A percentile compares a stretch with the other conserved stretches of the same genome.
Conservation (phyloP, 2,888 invertebrate species). For the Spisula subtruncata region DNA sequence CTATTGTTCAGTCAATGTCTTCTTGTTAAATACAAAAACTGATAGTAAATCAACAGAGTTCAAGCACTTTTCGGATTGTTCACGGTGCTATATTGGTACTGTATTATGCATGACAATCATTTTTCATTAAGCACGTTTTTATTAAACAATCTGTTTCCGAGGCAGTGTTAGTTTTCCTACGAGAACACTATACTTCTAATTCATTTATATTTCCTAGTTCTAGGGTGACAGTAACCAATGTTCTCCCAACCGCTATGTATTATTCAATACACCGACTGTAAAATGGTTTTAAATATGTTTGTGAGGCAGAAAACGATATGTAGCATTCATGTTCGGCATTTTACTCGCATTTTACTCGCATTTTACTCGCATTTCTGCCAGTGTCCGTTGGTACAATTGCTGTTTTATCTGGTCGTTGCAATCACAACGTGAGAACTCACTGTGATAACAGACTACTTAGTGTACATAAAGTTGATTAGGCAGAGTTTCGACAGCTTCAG, state of each 20-base stretch:
- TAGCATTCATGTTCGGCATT: not conserved
- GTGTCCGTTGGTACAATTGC: not conserved
- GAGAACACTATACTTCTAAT: not conserved
- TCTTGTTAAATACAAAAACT: not conserved
- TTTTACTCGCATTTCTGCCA: not conserved
- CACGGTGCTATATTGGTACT: not conserved
- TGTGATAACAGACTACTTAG: not conserved
- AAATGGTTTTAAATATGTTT: slow-evolving; percentile 2
- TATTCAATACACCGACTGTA: not conserved
- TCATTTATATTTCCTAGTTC: slow-evolving; percentile 3
- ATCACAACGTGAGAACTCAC: not conserved
- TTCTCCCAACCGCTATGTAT: not conserved
- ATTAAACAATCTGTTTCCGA: not conserved
- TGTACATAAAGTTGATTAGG: not conserved
- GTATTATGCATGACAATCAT: not conserved
- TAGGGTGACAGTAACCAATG: not conserved
- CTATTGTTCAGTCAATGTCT: too few relatives aligned
- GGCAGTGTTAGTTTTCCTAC: not conserved
- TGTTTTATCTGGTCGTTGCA: not conserved
- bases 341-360: not conserved
- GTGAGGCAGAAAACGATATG: not conserved
- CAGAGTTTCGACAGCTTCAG: not conserved
- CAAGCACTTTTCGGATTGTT: not conserved
- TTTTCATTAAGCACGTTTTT: not conserved
- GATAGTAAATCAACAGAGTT: not conserved